Conservation (phyloP, 2,888 invertebrate species). For the Drosophila neonasuta region DNA sequence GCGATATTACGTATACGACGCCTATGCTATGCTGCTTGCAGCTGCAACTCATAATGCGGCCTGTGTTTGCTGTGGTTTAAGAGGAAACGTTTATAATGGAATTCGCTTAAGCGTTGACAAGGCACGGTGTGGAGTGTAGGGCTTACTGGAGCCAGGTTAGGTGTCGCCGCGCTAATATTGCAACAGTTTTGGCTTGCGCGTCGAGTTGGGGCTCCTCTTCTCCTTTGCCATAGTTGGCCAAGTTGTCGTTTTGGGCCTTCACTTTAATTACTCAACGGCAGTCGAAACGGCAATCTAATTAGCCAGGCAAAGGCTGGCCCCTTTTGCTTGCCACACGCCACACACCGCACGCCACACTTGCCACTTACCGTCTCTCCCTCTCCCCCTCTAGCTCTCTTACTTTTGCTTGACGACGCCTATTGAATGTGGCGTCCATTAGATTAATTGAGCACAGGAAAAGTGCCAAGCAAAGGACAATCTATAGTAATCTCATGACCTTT, state of each 20-base stretch:
- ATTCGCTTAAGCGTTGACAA: constrained; percentile 66
- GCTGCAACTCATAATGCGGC: constrained; percentile 50
- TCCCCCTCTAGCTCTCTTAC: constrained; percentile 13
- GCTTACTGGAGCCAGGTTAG: constrained; percentile 7
- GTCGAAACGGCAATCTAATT: constrained; percentile 66
- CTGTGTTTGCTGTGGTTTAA: constrained; percentile 63
- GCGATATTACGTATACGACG: constrained; percentile 57
- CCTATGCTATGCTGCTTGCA: constrained; percentile 23
- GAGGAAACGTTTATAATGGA: constrained; percentile 76
- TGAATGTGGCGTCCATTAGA: constrained; percentile 54
- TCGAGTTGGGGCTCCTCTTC: constrained; percentile 20
- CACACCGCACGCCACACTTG: not conserved
- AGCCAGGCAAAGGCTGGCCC: constrained; percentile 36
- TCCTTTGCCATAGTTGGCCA: constrained; percentile 3
- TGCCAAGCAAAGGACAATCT: constrained; percentile 16
- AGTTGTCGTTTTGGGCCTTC: constrained; percentile 29
- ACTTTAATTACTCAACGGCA: constrained; percentile 61
- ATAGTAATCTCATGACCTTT: constrained; percentile 28
- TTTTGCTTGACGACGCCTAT: constrained; percentile 30
- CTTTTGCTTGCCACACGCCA: constrained; percentile 9
- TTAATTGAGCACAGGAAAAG: constrained; percentile 50
- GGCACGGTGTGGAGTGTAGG: constrained; percentile 1
- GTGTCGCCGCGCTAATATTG: constrained; percentile 54
- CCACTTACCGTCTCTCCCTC: not conserved
- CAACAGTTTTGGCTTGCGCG: constrained; percentile 37